These are phyloP conservation scores for Fistularia commersonii DNA, from an alignment of 2,797 vertebrate species.

Conservation along the genomic window DNA sequence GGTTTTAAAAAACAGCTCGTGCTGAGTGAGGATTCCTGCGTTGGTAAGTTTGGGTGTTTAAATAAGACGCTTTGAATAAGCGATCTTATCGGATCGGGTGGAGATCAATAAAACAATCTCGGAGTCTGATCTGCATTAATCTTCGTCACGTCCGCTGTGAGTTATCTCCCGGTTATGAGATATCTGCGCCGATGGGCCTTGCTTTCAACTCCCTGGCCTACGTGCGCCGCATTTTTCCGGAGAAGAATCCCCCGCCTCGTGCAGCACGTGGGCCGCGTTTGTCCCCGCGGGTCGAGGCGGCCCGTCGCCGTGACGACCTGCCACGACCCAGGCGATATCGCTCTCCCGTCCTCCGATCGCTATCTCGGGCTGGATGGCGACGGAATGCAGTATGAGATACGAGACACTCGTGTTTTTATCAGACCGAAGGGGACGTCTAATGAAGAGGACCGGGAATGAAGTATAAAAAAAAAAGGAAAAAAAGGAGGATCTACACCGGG, in stretches of 20 bases:
- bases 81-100: conserved; percentile 45
- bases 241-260: conserved; percentile 27
- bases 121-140: conserved; percentile 47
- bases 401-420: conserved; percentile 34
- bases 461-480: conserved; percentile 15
- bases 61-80: conserved; percentile 38
- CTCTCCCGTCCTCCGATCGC: conserved; percentile 48
- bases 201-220: conserved; percentile 45
- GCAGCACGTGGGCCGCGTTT: conserved; percentile 42
- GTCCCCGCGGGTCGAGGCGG: conserved; percentile 28
- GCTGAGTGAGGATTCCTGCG: conserved; percentile 18
- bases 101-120: conserved; percentile 60
- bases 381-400: conserved; percentile 48
- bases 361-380: conserved; percentile 53
- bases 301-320: conserved; percentile 52
- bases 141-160: conserved; percentile 39
- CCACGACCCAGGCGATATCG: conserved; percentile 61
- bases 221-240: conserved; percentile 43
- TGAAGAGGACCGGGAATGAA: conserved; percentile 33
- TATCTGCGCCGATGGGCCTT: conserved; percentile 36
- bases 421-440: conserved; percentile 27
- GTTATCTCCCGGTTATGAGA: conserved; percentile 49
- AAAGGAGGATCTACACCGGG: no score
- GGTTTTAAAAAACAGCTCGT: not conserved
- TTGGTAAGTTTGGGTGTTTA: conserved; percentile 39